phyloP scores from a whole-genome alignment of 2,797 vertebrate genomes.

The Cheirogaleus major region DNA sequence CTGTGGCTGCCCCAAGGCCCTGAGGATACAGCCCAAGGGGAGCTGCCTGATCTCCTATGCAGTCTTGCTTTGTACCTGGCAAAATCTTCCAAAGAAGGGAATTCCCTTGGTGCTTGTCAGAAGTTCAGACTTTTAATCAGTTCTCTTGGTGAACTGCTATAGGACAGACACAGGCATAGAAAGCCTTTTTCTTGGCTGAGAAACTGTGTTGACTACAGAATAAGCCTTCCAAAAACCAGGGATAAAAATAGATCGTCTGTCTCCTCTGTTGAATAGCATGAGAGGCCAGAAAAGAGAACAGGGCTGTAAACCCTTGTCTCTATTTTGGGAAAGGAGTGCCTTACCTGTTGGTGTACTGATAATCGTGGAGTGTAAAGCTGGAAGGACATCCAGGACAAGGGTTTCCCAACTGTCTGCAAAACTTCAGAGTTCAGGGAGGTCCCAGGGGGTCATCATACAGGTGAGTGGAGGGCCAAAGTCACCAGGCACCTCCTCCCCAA shows the following conservation, averaged over 20 bases:
- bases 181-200: not conserved
- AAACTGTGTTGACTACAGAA: slow-evolving; percentile 1
- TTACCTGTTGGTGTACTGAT: not conserved
- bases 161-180: not conserved
- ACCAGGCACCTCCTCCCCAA: not conserved
- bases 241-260: slow-evolving; percentile 39
- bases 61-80: not conserved
- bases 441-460: not conserved
- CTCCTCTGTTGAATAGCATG: not conserved
- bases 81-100: not conserved
- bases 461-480: not conserved
- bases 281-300: not conserved
- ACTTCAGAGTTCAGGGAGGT: not conserved
- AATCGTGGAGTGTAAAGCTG: not conserved
- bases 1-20: not conserved
- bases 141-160: not conserved
- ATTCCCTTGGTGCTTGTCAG: not conserved
- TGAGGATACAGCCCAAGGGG: not conserved
- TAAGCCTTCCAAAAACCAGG: slow-evolving; percentile 16
- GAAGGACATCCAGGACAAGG: not conserved
- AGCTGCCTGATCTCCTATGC: not conserved
- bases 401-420: slow-evolving; percentile 10
- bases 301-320: not conserved
- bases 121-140: not conserved
- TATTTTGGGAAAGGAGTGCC: not conserved